A percentile compares a stretch with the other conserved stretches of the same genome.
phyloP scores from a whole-genome alignment of 2,888 invertebrate species.

The Caenorhabditis angaria region DNA sequence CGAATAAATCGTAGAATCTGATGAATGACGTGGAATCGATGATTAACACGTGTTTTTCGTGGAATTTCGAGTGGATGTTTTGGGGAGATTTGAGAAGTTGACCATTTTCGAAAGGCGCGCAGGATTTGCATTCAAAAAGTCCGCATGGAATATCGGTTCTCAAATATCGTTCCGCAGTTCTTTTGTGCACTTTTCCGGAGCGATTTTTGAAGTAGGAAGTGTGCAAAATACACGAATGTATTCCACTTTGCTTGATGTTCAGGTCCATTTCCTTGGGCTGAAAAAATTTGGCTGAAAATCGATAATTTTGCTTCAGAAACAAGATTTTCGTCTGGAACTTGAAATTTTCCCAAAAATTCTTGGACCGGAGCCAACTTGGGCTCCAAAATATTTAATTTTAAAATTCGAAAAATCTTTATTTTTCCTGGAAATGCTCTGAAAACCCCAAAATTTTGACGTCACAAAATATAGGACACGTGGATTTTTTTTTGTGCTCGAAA shows the following conservation, averaged over 20 bases:
- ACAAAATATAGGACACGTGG: too few relatives aligned
- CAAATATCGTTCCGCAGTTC: slow-evolving; percentile 64
- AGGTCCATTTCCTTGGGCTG: slow-evolving; percentile 61
- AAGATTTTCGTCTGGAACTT: neutral
- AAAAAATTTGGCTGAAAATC: too few relatives aligned
- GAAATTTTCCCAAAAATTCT: neutral
- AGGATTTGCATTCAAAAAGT: slow-evolving; percentile 30
- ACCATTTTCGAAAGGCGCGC: slow-evolving; percentile 15
- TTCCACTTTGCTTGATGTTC: slow-evolving; percentile 62
- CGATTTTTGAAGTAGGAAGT: slow-evolving; percentile 54
- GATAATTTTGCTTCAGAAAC: neutral
- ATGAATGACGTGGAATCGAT: slow-evolving; percentile 57
- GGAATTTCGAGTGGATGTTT: slow-evolving; percentile 25
- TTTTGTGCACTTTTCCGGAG: slow-evolving; percentile 51
- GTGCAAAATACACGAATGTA: slow-evolving; percentile 44
- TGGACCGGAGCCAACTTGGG: too few relatives aligned
- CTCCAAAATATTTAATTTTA: too few relatives aligned
- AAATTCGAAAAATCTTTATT: too few relatives aligned
- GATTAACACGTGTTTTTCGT: slow-evolving; percentile 48
- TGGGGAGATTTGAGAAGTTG: slow-evolving; percentile 20
- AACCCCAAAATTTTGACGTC: too few relatives aligned
- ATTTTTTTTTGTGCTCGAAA: too few relatives aligned
- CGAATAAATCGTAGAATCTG: slow-evolving; percentile 67
- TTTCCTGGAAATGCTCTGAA: too few relatives aligned
- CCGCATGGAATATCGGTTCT: slow-evolving; percentile 67